Evolutionary conservation across 2,113 vertebrate genomes (phyloP).

Genomic region (Vombatus ursinus): DNA sequence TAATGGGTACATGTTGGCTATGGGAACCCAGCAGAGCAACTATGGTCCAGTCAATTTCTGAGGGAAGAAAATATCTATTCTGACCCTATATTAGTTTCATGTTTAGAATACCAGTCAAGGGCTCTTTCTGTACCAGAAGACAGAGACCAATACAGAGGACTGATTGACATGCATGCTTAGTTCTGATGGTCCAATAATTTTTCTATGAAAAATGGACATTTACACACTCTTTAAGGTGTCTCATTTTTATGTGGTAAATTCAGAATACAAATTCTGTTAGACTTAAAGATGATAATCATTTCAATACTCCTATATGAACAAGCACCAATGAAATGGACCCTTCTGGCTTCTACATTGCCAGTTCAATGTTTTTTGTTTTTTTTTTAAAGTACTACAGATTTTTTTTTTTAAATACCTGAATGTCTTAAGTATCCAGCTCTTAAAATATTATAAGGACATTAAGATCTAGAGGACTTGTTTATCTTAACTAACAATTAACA

Average conservation of each 20-base stretch:
- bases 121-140: not conserved
- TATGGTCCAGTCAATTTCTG: not conserved
- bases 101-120: not conserved
- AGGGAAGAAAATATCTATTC: not conserved
- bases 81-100: not conserved
- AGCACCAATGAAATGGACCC: not conserved
- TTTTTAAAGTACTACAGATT: not conserved
- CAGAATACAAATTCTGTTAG: conserved; percentile 4
- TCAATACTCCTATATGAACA: not conserved
- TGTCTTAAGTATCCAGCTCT: conserved; percentile 1
- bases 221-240: not conserved
- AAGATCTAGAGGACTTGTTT: not conserved
- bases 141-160: not conserved
- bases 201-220: not conserved
- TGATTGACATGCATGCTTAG: not conserved
- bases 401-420: not conserved
- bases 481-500: not conserved
- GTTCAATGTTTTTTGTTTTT: not conserved
- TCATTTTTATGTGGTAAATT: too few species aligned
- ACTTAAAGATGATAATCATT: not conserved
- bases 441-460: fast-evolving
- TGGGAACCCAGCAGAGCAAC: not conserved
- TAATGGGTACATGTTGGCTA: not conserved
- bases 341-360: not conserved
- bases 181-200: not conserved